A percentile compares a stretch with the other conserved stretches of the same genome.
phyloP scores from a whole-genome alignment of 2,797 vertebrate species.

The Carcharodon carcharias region DNA sequence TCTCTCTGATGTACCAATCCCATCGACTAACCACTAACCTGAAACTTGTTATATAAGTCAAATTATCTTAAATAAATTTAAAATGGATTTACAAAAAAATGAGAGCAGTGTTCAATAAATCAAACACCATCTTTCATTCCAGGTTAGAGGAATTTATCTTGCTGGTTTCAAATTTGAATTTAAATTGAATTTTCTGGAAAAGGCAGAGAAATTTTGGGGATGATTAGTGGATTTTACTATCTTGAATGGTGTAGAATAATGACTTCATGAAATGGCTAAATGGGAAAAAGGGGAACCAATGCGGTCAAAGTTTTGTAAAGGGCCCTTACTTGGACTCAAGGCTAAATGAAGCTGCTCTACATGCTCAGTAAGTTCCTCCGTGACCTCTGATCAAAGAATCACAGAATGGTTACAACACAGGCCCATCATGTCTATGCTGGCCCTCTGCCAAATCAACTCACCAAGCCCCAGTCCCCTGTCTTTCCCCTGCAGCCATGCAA shows the following conservation, averaged over 20 bases:
- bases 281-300: neutral
- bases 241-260: neutral
- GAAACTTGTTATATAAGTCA: neutral
- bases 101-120: neutral
- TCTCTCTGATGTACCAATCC: neutral
- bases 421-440: neutral
- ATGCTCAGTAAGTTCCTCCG: too few species aligned
- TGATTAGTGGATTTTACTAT: neutral
- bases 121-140: too few species aligned
- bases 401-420: neutral
- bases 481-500: neutral
- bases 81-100: neutral
- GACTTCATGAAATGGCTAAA: too few species aligned
- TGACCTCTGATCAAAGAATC: neutral
- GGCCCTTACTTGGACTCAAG: neutral
- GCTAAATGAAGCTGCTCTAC: neutral
- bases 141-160: neutral
- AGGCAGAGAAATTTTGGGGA: neutral
- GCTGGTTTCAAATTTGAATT: slow-evolving; percentile 11
- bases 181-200: slow-evolving; percentile 18
- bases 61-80: neutral
- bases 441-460: neutral
- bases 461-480: neutral
- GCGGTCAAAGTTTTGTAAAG: too few species aligned
- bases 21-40: neutral